Conservation (phyloP, 2,113 vertebrate genomes). For the Onychorhynchus coronatus region DNA sequence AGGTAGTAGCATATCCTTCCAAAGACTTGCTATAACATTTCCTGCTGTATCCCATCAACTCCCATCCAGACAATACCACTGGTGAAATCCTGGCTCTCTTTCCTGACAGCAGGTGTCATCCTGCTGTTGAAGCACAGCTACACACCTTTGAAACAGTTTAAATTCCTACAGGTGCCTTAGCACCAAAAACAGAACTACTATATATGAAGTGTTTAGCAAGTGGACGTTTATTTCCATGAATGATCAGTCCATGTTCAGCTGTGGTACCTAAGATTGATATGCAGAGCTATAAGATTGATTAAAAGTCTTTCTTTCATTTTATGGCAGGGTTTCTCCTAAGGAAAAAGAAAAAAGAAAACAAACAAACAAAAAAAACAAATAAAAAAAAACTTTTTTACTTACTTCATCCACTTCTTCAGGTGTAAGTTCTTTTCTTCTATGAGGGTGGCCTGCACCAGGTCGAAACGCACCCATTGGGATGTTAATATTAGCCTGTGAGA, state of each 20-base stretch:
- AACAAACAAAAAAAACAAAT: too few relatives aligned
- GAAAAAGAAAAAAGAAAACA: neutral
- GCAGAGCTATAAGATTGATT: neutral
- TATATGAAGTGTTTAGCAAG: neutral
- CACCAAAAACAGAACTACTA: neutral
- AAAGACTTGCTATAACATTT: neutral
- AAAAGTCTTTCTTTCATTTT: neutral
- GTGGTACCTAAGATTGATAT: neutral
- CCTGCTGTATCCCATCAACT: neutral
- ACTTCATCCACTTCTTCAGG: constrained; percentile 87
- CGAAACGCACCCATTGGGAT: constrained; percentile 98
- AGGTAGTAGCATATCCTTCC: neutral
- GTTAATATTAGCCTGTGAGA: constrained; percentile 93
- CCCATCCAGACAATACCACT: neutral
- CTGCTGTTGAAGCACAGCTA: neutral
- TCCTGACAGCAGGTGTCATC: neutral
- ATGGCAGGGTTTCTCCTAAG: neutral
- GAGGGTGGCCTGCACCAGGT: constrained; percentile 94
- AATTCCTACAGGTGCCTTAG: neutral
- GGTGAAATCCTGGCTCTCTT: neutral
- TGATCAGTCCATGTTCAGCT: neutral
- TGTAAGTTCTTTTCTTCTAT: constrained; percentile 90
- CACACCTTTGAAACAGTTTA: neutral
- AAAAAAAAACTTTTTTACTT: constrained; percentile 33
- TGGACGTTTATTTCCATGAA: neutral